Evolutionary conservation across 2,797 vertebrate species (phyloP).

Genomic region (Florisuga fusca): DNA sequence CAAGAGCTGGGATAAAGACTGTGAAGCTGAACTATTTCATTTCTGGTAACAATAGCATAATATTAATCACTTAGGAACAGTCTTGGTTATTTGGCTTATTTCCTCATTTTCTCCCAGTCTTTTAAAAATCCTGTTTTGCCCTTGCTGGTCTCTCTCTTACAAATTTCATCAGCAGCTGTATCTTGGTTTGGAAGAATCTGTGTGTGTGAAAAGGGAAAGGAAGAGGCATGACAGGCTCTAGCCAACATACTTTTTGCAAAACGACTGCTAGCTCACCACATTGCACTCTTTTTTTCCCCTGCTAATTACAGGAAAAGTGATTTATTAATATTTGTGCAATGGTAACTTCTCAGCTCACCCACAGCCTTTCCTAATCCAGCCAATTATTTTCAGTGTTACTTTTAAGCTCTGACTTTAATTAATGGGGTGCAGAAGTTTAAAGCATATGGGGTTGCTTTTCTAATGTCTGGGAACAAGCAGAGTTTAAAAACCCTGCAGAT

Average conservation of each 20-base stretch:
- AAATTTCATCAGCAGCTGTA: slow-evolving; percentile 26
- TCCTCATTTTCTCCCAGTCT: neutral
- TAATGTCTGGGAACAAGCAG: slow-evolving; percentile 1
- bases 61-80: neutral
- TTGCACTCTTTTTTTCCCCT: neutral
- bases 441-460: slow-evolving; percentile 26
- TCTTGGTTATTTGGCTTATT: neutral
- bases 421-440: neutral
- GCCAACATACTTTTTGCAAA: neutral
- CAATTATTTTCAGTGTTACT: slow-evolving; percentile 41
- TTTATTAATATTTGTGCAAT: slow-evolving; percentile 53
- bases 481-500: slow-evolving; percentile 16
- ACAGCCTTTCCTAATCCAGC: slow-evolving; percentile 55
- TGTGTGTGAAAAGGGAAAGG: neutral
- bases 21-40: neutral
- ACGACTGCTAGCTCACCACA: neutral
- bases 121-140: neutral
- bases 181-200: neutral
- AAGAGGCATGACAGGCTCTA: neutral
- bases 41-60: neutral
- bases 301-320: slow-evolving; percentile 3
- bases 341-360: slow-evolving; percentile 60
- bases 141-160: neutral
- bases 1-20: neutral
- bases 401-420: slow-evolving; percentile 47